phyloP scores from a whole-genome alignment of 2,113 vertebrate genomes.

The Thalassoma bifasciatum region DNA sequence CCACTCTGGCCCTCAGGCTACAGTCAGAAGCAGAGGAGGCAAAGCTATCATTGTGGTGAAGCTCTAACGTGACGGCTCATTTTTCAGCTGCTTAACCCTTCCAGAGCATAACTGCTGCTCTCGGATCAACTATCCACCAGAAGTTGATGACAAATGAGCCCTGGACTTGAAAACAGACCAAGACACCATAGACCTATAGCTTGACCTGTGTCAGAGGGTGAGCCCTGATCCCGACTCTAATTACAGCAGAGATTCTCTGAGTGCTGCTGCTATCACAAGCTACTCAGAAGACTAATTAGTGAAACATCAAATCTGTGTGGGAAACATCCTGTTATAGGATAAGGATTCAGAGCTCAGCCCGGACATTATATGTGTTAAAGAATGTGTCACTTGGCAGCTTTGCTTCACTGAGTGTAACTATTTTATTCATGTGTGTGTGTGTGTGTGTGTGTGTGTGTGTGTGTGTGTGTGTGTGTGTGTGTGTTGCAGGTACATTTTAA shows the following conservation, averaged over 20 bases:
- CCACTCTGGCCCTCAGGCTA: constrained; percentile 40
- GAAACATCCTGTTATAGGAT: constrained; percentile 8
- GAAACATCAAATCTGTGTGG: constrained; percentile 31
- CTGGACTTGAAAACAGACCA: constrained; percentile 42
- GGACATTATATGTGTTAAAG: background rate
- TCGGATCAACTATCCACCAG: constrained; percentile 48
- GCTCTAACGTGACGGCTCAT: constrained; percentile 58
- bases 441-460: too few species aligned
- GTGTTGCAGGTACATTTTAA: constrained; percentile 98
- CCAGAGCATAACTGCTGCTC: constrained; percentile 14
- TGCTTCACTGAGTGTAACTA: constrained; percentile 4
- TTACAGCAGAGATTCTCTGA: constrained; percentile 55
- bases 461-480: constrained; percentile 84
- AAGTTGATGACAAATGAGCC: constrained; percentile 58
- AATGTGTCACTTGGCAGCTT: background rate
- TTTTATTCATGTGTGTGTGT: constrained; percentile 81
- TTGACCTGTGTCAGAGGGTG: constrained; percentile 53
- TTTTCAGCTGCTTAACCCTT: constrained; percentile 64
- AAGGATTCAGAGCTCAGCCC: background rate
- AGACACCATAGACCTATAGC: constrained; percentile 14
- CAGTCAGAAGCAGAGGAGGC: constrained; percentile 33
- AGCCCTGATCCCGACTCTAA: constrained; percentile 46
- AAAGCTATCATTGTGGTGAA: constrained; percentile 45
- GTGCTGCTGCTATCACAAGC: constrained; percentile 32
- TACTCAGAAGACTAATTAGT: constrained; percentile 54